Percentiles rank a stretch among this genome's conserved stretches.
These are phyloP conservation scores for Amiota mariae DNA, from an alignment of 2,888 invertebrate genomes.

Conservation along the genomic window DNA sequence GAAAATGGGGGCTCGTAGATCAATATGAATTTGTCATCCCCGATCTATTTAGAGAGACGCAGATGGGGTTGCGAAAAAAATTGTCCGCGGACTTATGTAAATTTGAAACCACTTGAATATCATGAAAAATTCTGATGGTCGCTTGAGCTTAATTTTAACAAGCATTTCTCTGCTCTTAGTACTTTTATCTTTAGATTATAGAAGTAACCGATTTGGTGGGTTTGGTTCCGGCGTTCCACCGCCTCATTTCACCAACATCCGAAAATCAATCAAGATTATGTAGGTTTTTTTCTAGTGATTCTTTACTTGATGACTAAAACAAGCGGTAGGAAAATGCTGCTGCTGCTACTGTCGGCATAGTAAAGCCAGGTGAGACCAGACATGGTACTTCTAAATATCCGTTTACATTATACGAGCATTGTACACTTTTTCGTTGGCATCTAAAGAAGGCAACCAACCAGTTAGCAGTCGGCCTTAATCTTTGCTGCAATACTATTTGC, in stretches of 20 bases:
- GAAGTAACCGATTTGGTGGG: no score
- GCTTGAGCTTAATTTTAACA: no score
- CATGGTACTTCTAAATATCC: conserved; percentile 3
- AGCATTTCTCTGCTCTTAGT: no score
- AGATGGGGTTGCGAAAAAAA: no score
- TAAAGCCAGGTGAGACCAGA: conserved; percentile 5
- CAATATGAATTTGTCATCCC: no score
- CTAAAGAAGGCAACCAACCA: background rate
- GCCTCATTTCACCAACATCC: conserved; percentile 30
- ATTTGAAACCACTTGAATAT: no score
- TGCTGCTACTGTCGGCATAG: background rate
- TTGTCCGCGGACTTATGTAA: no score
- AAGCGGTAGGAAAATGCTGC: background rate
- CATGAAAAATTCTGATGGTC: no score
- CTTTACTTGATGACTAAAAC: background rate
- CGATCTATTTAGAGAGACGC: no score
- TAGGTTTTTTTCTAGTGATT: conserved; percentile 10
- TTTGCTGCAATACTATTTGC: conserved; percentile 25
- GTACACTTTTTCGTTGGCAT: background rate
- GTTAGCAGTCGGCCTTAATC: conserved; percentile 22
- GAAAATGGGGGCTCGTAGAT: no score
- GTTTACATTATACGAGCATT: background rate
- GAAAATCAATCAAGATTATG: conserved; percentile 45
- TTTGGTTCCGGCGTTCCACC: background rate
- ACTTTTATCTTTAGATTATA: no score